Evolutionary conservation across 2,113 vertebrate species (phyloP).

Genomic region (Rousettus leschenaultii): DNA sequence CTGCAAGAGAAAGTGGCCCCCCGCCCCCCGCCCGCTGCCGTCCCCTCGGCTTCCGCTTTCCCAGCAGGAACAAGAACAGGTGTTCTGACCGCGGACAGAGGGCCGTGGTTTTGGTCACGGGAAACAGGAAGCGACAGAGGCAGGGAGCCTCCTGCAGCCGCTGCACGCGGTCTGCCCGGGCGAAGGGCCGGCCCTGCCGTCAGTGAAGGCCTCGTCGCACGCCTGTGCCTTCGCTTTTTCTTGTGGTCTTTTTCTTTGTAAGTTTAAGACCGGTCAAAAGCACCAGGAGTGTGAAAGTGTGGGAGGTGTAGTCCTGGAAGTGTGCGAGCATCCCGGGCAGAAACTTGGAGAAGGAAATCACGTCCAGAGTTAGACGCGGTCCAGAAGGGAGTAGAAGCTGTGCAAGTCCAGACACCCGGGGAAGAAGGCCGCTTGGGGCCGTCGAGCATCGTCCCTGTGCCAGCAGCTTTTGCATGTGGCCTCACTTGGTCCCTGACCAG

Average conservation of each 20-base stretch:
- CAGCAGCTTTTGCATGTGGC: fast-evolving
- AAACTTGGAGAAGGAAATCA: not conserved
- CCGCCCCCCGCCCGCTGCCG: not conserved
- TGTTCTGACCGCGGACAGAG: not conserved
- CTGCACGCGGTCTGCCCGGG: not conserved
- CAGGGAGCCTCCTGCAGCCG: not conserved
- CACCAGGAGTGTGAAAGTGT: not conserved
- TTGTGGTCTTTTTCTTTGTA: not conserved
- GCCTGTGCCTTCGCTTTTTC: not conserved
- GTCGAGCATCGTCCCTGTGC: not conserved
- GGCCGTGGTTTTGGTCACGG: not conserved
- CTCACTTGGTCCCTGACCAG: not conserved
- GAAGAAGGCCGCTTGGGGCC: not conserved
- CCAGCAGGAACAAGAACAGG: slow-evolving; percentile 29
- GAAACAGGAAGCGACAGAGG: not conserved
- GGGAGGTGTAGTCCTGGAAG: not conserved
- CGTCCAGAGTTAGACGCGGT: not conserved
- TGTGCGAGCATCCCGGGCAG: not conserved
- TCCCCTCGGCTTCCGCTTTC: not conserved
- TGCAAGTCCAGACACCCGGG: not conserved
- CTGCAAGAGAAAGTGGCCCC: not conserved
- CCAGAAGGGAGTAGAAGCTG: not conserved
- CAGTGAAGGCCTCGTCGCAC: not conserved
- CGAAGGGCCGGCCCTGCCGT: not conserved
- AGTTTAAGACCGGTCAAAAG: not conserved